Percentiles rank a stretch among this genome's conserved stretches.
These are phyloP conservation scores for Gymnoscelis rufifasciata DNA, from an alignment of 2,888 invertebrate genomes.

Conservation along the genomic window DNA sequence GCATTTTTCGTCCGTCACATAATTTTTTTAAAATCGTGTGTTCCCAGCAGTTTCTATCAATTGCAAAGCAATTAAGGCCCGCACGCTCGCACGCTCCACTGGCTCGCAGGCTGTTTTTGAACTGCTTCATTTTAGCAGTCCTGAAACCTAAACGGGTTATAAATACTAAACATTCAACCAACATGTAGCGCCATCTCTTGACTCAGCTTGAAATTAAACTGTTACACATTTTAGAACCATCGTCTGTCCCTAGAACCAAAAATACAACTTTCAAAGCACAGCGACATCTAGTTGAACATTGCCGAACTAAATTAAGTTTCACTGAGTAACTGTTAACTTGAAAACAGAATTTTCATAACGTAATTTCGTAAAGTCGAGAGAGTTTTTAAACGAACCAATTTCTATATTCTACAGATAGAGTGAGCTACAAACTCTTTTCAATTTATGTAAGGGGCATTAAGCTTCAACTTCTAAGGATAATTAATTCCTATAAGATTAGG, in stretches of 20 bases:
- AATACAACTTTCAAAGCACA: too few species aligned
- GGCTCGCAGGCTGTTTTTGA: background rate
- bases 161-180: background rate
- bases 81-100: slow-evolving; percentile 1
- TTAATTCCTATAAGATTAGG: too few species aligned
- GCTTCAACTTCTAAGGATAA: too few species aligned
- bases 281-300: too few species aligned
- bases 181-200: slow-evolving; percentile 21
- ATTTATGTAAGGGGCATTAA: background rate
- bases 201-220: background rate
- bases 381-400: too few species aligned
- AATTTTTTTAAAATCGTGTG: background rate
- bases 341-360: too few species aligned
- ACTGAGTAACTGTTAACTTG: too few species aligned
- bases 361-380: too few species aligned
- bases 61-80: background rate
- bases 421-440: background rate
- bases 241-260: background rate
- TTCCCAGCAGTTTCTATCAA: background rate
- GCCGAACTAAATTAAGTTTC: too few species aligned
- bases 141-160: background rate
- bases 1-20: too few species aligned
- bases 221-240: too few species aligned
- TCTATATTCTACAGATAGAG: background rate
- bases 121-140: background rate